Conservation (phyloP, 2,113 vertebrate species). For the Psilopogon haemacephalus region DNA sequence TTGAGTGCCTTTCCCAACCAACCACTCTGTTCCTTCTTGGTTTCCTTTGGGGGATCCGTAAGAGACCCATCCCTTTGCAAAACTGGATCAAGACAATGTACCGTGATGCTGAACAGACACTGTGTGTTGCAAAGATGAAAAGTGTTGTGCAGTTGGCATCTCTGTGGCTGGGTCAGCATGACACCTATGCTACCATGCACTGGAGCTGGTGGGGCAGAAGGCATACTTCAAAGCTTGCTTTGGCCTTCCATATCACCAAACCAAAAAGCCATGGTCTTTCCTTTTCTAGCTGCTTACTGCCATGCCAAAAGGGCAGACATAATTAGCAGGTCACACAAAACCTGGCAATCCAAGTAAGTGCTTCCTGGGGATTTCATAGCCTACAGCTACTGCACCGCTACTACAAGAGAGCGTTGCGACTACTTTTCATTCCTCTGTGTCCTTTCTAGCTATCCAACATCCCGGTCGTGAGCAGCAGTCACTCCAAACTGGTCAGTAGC, state of each 20-base stretch:
- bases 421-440: accelerated
- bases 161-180: not conserved
- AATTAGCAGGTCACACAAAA: not conserved
- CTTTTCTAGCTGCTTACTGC: not conserved
- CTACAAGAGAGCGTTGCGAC: not conserved
- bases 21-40: too few species aligned
- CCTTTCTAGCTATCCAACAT: not conserved
- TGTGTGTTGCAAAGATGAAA: accelerated
- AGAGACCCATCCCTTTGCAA: too few species aligned
- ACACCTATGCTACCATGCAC: not conserved
- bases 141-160: not conserved
- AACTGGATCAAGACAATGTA: too few species aligned
- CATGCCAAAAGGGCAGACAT: accelerated
- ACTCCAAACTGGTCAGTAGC: not conserved
- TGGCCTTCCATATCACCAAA: not conserved
- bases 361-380: not conserved
- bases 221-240: not conserved
- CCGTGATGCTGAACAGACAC: not conserved
- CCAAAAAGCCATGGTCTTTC: not conserved
- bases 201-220: not conserved
- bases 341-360: not conserved
- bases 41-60: too few species aligned
- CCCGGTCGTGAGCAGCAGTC: not conserved
- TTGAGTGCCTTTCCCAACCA: too few species aligned
- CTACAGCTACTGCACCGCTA: not conserved